Conservation (phyloP, 2,888 invertebrate genomes). For the Acrobeloides nanus region DNA sequence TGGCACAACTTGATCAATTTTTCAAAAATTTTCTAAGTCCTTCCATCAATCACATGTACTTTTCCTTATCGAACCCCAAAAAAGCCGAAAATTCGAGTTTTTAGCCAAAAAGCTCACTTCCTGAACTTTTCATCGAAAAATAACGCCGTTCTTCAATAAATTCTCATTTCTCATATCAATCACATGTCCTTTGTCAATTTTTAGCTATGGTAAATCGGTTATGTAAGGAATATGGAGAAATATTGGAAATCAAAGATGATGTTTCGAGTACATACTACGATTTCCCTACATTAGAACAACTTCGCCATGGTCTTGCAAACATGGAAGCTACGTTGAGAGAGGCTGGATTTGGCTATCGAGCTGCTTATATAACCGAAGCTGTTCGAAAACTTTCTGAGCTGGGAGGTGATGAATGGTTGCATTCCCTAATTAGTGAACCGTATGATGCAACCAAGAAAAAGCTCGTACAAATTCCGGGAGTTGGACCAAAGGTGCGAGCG, state of each 20-base stretch:
- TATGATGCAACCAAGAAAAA: constrained; percentile 13
- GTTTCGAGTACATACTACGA: constrained; percentile 61
- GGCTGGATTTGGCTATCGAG: constrained; percentile 65
- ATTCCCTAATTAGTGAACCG: constrained; percentile 59
- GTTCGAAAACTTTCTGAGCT: constrained; percentile 62
- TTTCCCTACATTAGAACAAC: constrained; percentile 72
- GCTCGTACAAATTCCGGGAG: constrained; percentile 69
- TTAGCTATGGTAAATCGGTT: constrained; percentile 59
- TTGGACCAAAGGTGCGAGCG: constrained; percentile 84
- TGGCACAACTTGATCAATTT: too few species aligned
- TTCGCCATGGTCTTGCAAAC: constrained; percentile 56
- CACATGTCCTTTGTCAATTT: constrained; percentile 7
- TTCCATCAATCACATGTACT: background rate
- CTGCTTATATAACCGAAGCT: constrained; percentile 73
- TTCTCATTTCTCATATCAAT: background rate
- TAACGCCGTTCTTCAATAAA: background rate
- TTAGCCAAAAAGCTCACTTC: background rate
- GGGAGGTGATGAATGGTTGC: constrained; percentile 67
- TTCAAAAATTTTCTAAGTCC: background rate
- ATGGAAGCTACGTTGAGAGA: constrained; percentile 68
- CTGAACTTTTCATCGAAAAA: too few species aligned
- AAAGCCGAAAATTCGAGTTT: too few species aligned
- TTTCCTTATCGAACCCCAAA: too few species aligned
- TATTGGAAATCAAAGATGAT: constrained; percentile 8
- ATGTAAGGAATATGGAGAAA: constrained; percentile 70